Conservation (phyloP, 2,797 vertebrate species). For the Megalops cyprinoides region DNA sequence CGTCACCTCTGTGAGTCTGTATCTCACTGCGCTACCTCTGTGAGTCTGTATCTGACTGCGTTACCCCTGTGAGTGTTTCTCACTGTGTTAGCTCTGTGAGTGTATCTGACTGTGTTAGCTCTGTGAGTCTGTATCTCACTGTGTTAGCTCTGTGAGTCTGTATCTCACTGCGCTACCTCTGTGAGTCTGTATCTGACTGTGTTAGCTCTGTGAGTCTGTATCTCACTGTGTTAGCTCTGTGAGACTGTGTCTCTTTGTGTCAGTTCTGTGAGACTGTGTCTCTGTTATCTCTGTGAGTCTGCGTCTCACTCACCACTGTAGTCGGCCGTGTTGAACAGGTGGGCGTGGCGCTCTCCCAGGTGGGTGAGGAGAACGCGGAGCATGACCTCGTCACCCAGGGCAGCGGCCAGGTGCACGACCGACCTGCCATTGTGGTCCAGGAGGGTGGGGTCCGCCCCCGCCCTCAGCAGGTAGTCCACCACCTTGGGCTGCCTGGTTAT, state of each 20-base stretch:
- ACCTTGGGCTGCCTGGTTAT: conserved; percentile 87
- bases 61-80: too few relatives aligned
- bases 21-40: too few relatives aligned
- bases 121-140: not conserved
- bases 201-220: too few relatives aligned
- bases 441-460: conserved; percentile 82
- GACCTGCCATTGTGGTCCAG: conserved; percentile 88
- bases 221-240: not conserved
- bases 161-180: too few relatives aligned
- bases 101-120: too few relatives aligned
- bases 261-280: too few relatives aligned
- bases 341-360: conserved; percentile 67
- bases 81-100: too few relatives aligned
- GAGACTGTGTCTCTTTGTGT: not conserved
- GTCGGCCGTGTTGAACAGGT: conserved; percentile 80
- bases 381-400: conserved; percentile 73
- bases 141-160: too few relatives aligned
- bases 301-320: conserved; percentile 81
- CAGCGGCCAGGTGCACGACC: conserved; percentile 85
- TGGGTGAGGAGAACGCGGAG: conserved; percentile 77
- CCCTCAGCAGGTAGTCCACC: conserved; percentile 80
- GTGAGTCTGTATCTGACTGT: not conserved
- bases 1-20: not conserved
- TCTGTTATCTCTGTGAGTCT: not conserved
- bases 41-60: too few relatives aligned